Percentiles rank a stretch among this genome's conserved stretches.
These are phyloP conservation scores for Dryobota labecula DNA, from an alignment of 2,888 invertebrate genomes.

Conservation along the genomic window DNA sequence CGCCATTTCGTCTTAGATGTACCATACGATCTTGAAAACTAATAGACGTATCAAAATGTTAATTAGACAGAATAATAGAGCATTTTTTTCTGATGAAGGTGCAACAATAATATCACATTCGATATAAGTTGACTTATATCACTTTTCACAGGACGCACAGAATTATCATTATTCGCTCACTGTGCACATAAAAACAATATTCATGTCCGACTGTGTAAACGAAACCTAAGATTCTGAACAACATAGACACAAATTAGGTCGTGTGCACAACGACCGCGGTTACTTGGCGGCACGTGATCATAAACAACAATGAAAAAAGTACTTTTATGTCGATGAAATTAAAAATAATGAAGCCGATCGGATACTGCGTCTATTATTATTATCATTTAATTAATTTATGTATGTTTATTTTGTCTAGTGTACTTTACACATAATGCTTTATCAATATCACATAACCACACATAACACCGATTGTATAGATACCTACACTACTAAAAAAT, in stretches of 20 bases:
- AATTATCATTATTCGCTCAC: constrained; percentile 24
- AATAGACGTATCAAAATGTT: too few species aligned
- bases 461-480: constrained; percentile 35
- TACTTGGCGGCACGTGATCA: constrained; percentile 52
- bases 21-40: too few species aligned
- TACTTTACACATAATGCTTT: constrained; percentile 35
- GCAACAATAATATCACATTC: too few species aligned
- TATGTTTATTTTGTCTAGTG: constrained; percentile 42
- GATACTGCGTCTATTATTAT: constrained; percentile 47
- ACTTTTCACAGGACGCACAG: too few species aligned
- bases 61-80: too few species aligned
- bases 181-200: constrained; percentile 34
- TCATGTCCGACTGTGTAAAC: constrained; percentile 31
- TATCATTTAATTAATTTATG: constrained; percentile 34
- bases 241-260: constrained; percentile 59
- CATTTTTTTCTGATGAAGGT: too few species aligned
- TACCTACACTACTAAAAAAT: constrained; percentile 52
- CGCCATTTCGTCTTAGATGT: too few species aligned
- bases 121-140: too few species aligned
- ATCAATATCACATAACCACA: constrained; percentile 49
- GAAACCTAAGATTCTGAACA: constrained; percentile 48
- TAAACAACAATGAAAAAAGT: constrained; percentile 48
- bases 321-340: constrained; percentile 53
- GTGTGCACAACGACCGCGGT: constrained; percentile 51
- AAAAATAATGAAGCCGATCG: constrained; percentile 52